phyloP scores from a whole-genome alignment of 2,888 invertebrate species.

The Sympetrum striolatum region DNA sequence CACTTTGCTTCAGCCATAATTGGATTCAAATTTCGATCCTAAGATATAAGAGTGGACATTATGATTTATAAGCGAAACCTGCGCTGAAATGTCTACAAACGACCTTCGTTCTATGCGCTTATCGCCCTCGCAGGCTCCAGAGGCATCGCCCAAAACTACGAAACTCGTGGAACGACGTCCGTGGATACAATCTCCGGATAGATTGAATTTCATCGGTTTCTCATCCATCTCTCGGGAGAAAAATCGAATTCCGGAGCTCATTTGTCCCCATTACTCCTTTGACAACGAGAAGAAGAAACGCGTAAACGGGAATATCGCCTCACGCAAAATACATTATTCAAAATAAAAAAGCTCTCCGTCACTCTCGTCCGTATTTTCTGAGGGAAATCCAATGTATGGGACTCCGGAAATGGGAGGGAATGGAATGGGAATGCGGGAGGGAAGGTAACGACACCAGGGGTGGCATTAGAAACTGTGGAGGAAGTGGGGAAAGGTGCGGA shows the following conservation, averaged over 20 bases:
- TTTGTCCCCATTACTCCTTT: neutral
- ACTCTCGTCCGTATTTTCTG: neutral
- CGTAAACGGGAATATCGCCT: neutral
- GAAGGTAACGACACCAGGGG: neutral
- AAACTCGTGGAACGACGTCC: no score
- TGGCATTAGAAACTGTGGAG: neutral
- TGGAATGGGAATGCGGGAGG: neutral
- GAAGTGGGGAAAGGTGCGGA: neutral
- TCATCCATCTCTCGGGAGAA: neutral
- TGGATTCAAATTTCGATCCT: no score
- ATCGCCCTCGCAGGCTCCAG: no score
- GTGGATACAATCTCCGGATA: neutral
- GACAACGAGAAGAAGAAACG: neutral
- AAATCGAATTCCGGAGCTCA: neutral
- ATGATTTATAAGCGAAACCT: no score
- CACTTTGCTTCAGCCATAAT: no score
- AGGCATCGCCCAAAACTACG: no score
- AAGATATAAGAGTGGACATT: no score
- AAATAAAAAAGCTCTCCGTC: neutral
- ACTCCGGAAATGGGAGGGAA: neutral
- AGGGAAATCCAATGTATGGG: constrained; percentile 18
- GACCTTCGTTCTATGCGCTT: no score
- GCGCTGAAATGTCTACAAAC: no score
- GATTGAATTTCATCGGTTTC: neutral
- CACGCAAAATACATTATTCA: neutral